Conservation (phyloP, 2,888 invertebrate species). For the Strigamia maritima region DNA sequence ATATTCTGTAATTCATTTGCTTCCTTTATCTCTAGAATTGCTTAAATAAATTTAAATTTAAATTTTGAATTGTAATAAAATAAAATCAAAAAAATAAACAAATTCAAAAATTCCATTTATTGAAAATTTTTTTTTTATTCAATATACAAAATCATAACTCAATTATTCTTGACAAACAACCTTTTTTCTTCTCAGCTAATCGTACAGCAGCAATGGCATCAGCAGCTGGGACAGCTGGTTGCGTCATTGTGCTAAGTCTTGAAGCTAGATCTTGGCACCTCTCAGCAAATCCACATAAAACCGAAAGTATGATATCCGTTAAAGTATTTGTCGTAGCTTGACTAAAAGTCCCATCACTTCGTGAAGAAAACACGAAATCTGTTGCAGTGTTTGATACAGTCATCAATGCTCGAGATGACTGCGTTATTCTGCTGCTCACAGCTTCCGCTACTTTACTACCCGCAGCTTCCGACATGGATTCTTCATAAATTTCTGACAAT, state of each 20-base stretch:
- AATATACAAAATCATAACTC: constrained; percentile 43
- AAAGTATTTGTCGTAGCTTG: constrained; percentile 41
- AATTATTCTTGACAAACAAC: constrained; percentile 43
- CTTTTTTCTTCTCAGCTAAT: constrained; percentile 27
- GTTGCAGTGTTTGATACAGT: not conserved
- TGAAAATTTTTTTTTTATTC: too few relatives aligned
- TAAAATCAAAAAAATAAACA: too few relatives aligned
- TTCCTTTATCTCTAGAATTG: too few relatives aligned
- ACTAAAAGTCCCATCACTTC: constrained; percentile 66
- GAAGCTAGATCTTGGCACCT: constrained; percentile 80
- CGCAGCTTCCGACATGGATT: not conserved
- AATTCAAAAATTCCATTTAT: too few relatives aligned
- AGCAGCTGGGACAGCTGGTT: not conserved
- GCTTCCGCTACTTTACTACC: constrained; percentile 40
- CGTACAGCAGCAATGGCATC: not conserved
- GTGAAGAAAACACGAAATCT: not conserved
- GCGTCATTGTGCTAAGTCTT: constrained; percentile 49
- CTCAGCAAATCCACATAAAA: constrained; percentile 78
- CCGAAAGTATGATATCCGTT: constrained; percentile 49
- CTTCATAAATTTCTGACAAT: not conserved
- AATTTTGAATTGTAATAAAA: too few relatives aligned
- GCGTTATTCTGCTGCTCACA: constrained; percentile 44
- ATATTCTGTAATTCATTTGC: too few relatives aligned
- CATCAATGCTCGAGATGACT: constrained; percentile 45
- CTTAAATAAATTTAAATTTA: too few relatives aligned